Conservation (phyloP, 35 echinoderm and acorn worm genomes). For the Acanthaster planci region DNA sequence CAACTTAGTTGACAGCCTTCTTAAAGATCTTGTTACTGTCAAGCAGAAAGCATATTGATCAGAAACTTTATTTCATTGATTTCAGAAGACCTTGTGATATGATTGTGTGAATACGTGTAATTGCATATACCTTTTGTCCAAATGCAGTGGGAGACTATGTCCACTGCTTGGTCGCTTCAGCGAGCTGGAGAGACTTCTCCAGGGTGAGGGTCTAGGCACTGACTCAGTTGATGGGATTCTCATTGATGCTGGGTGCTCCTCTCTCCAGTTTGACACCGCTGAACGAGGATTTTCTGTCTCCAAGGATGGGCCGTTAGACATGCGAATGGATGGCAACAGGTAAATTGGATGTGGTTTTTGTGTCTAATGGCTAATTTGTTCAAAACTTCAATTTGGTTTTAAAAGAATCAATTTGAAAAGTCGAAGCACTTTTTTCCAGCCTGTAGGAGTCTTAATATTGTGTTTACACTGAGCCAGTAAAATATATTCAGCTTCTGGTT, state of each 20-base stretch:
- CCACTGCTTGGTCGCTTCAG: slow-evolving; percentile 80
- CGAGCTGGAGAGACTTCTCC: slow-evolving; percentile 49
- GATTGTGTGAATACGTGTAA: too few species aligned
- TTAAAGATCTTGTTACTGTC: too few species aligned
- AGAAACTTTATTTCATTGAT: not conserved
- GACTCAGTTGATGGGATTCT: slow-evolving; percentile 72
- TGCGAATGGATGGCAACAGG: slow-evolving; percentile 91
- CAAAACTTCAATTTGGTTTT: too few species aligned
- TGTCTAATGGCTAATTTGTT: too few species aligned
- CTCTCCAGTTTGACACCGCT: slow-evolving; percentile 84
- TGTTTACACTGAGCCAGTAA: too few species aligned
- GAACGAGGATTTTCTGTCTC: slow-evolving; percentile 81
- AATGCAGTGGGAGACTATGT: slow-evolving; percentile 48
- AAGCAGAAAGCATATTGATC: too few species aligned
- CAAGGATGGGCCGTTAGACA: slow-evolving; percentile 80
- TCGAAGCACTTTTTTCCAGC: too few species aligned
- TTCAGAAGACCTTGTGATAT: too few species aligned
- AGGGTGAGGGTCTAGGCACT: slow-evolving; percentile 19
- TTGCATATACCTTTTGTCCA: not conserved
- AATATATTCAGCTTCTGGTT: too few species aligned
- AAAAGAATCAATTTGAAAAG: too few species aligned
- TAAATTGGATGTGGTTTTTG: not conserved
- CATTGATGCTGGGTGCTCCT: slow-evolving; percentile 90
- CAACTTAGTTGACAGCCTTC: too few species aligned
- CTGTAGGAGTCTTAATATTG: too few species aligned